A percentile compares a stretch with the other conserved stretches of the same genome.
Evolutionary conservation across 2,797 vertebrate species (phyloP).

Genomic region (Gastrophryne carolinensis): DNA sequence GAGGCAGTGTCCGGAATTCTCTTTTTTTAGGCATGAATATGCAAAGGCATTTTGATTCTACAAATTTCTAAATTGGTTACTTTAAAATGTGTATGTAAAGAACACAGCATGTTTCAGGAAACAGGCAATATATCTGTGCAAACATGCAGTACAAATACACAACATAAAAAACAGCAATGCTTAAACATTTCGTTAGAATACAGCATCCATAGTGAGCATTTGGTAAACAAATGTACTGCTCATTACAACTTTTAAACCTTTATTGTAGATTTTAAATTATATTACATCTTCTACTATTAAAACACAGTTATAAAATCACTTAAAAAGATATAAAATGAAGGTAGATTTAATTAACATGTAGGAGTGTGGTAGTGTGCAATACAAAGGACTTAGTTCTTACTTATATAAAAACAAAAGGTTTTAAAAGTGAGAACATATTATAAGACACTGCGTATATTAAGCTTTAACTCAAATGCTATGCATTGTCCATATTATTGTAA

Average conservation of each 20-base stretch:
- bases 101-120: background rate
- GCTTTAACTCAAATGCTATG: background rate
- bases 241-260: background rate
- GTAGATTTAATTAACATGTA: background rate
- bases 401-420: background rate
- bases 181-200: background rate
- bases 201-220: background rate
- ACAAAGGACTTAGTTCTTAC: background rate
- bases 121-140: too few species aligned
- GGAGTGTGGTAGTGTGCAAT: background rate
- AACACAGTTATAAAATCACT: background rate
- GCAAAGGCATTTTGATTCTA: background rate
- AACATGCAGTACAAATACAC: background rate
- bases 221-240: background rate
- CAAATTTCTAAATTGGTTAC: too few species aligned
- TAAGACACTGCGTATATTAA: background rate
- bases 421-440: background rate
- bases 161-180: background rate
- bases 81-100: background rate
- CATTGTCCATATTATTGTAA: background rate
- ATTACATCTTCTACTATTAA: background rate
- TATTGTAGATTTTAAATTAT: background rate
- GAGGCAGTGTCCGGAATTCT: background rate
- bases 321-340: background rate
- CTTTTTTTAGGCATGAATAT: background rate